phyloP scores from a whole-genome alignment of 1,140 invertebrate species.

The Artemia franciscana region DNA sequence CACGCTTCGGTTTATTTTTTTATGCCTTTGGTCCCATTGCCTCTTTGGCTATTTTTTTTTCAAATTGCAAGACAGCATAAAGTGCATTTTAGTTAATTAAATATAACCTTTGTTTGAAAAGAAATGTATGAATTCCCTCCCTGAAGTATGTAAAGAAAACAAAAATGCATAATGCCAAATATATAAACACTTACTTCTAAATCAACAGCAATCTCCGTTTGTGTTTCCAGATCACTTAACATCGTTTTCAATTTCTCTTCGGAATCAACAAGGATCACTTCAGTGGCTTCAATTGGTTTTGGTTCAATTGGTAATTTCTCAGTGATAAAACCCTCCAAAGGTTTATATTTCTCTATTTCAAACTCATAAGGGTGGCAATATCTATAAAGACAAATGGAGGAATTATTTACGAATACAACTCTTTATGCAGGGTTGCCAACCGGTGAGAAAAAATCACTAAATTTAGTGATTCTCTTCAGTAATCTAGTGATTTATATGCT shows the following conservation, averaged over 20 bases:
- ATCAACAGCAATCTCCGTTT: conserved; percentile 58
- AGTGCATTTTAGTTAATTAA: too few relatives aligned
- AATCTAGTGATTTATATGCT: too few relatives aligned
- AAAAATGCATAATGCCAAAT: neutral
- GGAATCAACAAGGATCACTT: conserved; percentile 40
- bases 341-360: conserved; percentile 48
- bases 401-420: too few relatives aligned
- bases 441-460: too few relatives aligned
- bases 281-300: conserved; percentile 33
- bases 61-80: too few relatives aligned
- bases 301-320: conserved; percentile 16
- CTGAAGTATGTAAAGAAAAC: neutral
- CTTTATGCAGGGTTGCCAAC: too few relatives aligned
- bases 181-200: conserved; percentile 32
- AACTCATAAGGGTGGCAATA: conserved; percentile 71
- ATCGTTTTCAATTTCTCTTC: conserved; percentile 36
- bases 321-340: conserved; percentile 25
- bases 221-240: conserved; percentile 33
- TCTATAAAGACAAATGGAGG: conserved; percentile 25
- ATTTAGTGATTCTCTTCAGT: too few relatives aligned
- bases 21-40: too few relatives aligned
- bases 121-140: neutral
- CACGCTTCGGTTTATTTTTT: too few relatives aligned
- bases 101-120: too few relatives aligned
- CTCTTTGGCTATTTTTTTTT: too few relatives aligned